Percentiles rank a stretch among this genome's conserved stretches.
Conservation (phyloP, 2,797 vertebrate genomes). For the Moxostoma hubbsi region DNA sequence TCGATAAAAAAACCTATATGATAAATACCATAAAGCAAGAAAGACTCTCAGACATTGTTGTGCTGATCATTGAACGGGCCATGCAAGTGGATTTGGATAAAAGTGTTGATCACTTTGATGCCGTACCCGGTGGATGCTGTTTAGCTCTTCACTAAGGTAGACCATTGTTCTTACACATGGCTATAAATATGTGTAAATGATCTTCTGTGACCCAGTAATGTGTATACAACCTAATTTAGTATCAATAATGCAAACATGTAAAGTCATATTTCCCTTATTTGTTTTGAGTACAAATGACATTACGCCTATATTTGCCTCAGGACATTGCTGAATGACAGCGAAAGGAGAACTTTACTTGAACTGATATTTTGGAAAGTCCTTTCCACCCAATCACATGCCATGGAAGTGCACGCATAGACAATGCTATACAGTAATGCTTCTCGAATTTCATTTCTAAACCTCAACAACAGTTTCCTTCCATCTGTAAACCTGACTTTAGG, state of each 20-base stretch:
- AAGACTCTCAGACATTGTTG: no score
- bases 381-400: conserved; percentile 16
- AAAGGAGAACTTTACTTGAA: conserved; percentile 15
- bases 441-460: conserved; percentile 28
- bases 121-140: neutral
- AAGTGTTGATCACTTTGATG: neutral
- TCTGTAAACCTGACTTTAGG: conserved; percentile 8
- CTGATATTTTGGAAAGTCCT: conserved; percentile 8
- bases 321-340: conserved; percentile 17
- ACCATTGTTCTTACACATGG: no score
- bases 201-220: conserved; percentile 1
- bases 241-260: conserved; percentile 10
- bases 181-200: neutral
- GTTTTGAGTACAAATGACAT: conserved; percentile 1
- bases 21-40: no score
- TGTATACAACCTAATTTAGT: neutral
- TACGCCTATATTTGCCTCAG: conserved; percentile 6
- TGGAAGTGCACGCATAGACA: conserved; percentile 14
- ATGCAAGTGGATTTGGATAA: neutral
- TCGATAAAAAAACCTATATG: no score
- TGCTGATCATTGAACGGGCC: neutral
- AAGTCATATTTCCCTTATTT: conserved; percentile 19
- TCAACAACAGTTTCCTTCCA: conserved; percentile 27
- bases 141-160: neutral
- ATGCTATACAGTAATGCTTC: conserved; percentile 27